Evolutionary conservation across 64 coral and sea anemone genomes (phyloP), one percentile per base, ranked within the genome.

Genomic region (Montipora sp.): DNA sequence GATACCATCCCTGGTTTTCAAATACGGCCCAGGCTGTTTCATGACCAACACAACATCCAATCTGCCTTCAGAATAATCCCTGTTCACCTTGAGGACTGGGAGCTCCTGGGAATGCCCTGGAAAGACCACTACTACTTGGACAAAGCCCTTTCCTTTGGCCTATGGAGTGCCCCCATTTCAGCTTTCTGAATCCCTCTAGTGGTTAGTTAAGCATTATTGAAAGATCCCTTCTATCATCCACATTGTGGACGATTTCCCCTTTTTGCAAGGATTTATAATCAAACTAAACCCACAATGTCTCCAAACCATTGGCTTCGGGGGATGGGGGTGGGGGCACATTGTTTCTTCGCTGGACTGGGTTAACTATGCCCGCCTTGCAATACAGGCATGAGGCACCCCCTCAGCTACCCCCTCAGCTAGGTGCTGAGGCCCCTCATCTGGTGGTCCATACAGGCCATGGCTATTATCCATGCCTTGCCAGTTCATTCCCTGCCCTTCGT

Each of bases 131-230:
- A 12, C 10, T 55, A 55, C 10, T 55, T 55, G 6, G 10, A 55
- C 51, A 55, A 6, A 55, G 51, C 51, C 51, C 16, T 66, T 66
- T 51, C 80, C 50, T 83, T 83, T 83, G 80, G 47, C 50, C 19
- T 83, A 11, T 5, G 80, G 3, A 53, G 47, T 10, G 80, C 80
- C 47, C 80, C 80, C 19, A 15, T 6, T 13, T 83, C 80, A 83
- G 19, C 47, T 61, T 10, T 83, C 1, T 19, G 47, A 83, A 10
- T 47, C 80, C 47, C 47, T 1, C 3, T 47, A 83, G n/a, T 83
- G 80, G 80, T 51, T 55, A 10, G 51, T 55, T 55, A 55, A 55
- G 51, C 10, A 55, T 55, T 10, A 55, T 55, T 55, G 5, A 6
- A 36, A 36, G 36, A 36, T 36, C 36, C 36, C 36, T 36, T 36